A percentile compares a stretch with the other conserved stretches of the same genome.
These are phyloP conservation scores for Lepus americanus DNA, from an alignment of 2,113 vertebrate species.

Conservation along the genomic window DNA sequence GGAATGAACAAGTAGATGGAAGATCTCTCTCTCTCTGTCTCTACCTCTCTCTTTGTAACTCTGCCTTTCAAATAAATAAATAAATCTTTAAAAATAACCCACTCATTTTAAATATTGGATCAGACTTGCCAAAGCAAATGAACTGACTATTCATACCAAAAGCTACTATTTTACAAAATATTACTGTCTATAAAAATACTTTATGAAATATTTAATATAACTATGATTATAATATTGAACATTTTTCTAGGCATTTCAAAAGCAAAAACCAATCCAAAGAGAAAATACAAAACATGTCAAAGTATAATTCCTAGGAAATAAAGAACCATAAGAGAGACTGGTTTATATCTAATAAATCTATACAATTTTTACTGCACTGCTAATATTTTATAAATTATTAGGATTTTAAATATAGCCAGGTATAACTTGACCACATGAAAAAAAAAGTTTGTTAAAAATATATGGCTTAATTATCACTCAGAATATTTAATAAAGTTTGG, in stretches of 20 bases:
- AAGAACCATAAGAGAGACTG: neutral
- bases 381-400: neutral
- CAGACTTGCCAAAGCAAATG: slow-evolving; percentile 31
- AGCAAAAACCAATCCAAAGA: slow-evolving; percentile 15
- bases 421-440: neutral
- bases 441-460: slow-evolving; percentile 15
- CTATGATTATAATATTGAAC: neutral
- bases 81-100: too few relatives aligned
- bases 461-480: slow-evolving; percentile 28
- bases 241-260: slow-evolving; percentile 9
- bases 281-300: neutral
- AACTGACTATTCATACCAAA: neutral
- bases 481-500: slow-evolving; percentile 37
- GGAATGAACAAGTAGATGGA: too few relatives aligned
- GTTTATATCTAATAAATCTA: slow-evolving; percentile 1
- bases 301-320: neutral
- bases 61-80: too few relatives aligned
- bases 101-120: neutral
- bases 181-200: neutral
- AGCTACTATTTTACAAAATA: neutral
- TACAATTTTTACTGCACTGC: neutral
- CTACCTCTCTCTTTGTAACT: too few relatives aligned
- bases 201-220: neutral
- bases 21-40: too few relatives aligned
- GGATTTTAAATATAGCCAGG: neutral